Evolutionary conservation across 2,888 invertebrate genomes (phyloP).

Genomic region (Nesidiocoris tenuis): DNA sequence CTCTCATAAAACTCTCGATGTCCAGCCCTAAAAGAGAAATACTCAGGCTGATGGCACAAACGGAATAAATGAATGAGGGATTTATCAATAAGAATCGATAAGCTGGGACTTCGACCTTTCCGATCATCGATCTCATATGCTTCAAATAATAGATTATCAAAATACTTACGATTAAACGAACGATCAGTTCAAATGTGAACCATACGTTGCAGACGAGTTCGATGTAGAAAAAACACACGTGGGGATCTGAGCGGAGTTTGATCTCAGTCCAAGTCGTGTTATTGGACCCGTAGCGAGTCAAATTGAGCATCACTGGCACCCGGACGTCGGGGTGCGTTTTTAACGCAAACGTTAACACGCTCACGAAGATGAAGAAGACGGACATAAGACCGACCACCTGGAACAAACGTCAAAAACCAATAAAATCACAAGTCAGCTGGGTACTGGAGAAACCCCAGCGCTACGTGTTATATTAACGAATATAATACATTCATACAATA

Average conservation of each 20-base stretch:
- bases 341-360: slow-evolving; percentile 92
- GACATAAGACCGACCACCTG: slow-evolving; percentile 89
- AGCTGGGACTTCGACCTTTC: no score
- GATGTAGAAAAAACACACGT: slow-evolving; percentile 83
- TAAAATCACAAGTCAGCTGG: no score
- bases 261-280: slow-evolving; percentile 52
- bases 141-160: no score
- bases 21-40: no score
- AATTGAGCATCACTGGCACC: slow-evolving; percentile 57
- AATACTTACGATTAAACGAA: slow-evolving; percentile 81
- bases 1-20: no score
- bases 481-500: no score
- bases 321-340: slow-evolving; percentile 90
- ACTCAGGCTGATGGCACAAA: no score
- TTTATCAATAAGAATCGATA: no score
- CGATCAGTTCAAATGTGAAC: slow-evolving; percentile 91
- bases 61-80: no score
- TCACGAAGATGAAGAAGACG: slow-evolving; percentile 94
- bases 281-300: slow-evolving; percentile 48
- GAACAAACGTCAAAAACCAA: slow-evolving; percentile 7
- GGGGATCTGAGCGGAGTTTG: slow-evolving; percentile 58
- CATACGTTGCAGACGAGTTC: slow-evolving; percentile 92
- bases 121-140: no score
- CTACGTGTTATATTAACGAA: no score
- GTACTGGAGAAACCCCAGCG: no score